Evolutionary conservation across 2,113 vertebrate genomes (phyloP).

Genomic region (Xyrauchen texanus): DNA sequence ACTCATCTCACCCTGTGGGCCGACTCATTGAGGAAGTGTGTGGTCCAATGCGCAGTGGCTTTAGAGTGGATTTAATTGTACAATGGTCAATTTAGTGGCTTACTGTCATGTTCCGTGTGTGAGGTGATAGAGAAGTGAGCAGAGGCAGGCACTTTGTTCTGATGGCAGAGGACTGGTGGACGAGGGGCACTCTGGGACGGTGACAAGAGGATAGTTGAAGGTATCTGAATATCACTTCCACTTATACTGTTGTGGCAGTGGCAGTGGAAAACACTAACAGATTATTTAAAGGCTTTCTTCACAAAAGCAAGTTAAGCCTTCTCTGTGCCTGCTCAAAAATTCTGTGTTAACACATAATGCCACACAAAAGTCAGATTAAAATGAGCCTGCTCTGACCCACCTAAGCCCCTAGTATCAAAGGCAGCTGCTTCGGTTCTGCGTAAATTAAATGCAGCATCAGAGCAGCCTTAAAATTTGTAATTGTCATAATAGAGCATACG

Average conservation of each 20-base stretch:
- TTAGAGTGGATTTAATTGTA: slow-evolving; percentile 30
- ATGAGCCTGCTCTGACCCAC: too few relatives aligned
- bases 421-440: too few relatives aligned
- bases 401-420: too few relatives aligned
- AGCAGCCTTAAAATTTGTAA: too few relatives aligned
- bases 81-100: slow-evolving; percentile 27
- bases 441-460: too few relatives aligned
- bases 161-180: slow-evolving; percentile 40
- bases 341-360: too few relatives aligned
- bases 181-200: slow-evolving; percentile 38
- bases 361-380: too few relatives aligned
- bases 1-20: slow-evolving; percentile 43
- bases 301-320: too few relatives aligned
- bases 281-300: too few relatives aligned
- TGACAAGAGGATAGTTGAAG: background rate
- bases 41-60: slow-evolving; percentile 51
- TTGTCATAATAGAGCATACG: too few relatives aligned
- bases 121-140: slow-evolving; percentile 40
- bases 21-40: slow-evolving; percentile 45
- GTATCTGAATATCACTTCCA: background rate
- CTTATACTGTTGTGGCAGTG: background rate
- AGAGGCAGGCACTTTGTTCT: background rate
- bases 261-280: too few relatives aligned
- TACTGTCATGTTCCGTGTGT: slow-evolving; percentile 29
- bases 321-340: too few relatives aligned